Conservation (phyloP, 1,140 invertebrate species). For the Cataglyphis hispanica region DNA sequence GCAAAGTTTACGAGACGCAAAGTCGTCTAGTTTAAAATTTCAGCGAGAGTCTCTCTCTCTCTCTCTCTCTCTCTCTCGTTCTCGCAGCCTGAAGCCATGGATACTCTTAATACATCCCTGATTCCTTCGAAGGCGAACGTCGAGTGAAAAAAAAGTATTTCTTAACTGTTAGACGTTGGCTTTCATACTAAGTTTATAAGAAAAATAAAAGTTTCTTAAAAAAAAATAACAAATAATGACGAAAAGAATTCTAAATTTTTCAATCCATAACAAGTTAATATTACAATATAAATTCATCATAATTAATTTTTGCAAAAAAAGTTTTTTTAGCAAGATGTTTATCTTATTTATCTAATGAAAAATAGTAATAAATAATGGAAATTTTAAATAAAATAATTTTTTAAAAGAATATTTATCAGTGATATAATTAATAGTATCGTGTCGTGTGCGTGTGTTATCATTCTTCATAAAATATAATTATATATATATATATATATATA, state of each 20-base stretch:
- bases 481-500: no score
- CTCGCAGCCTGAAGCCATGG: slow-evolving; percentile 52
- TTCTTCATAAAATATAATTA: not conserved
- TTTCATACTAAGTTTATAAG: slow-evolving; percentile 43
- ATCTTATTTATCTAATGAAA: not conserved
- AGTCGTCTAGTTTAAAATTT: slow-evolving; percentile 64
- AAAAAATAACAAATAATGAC: not conserved
- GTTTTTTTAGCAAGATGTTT: not conserved
- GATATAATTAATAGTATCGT: not conserved
- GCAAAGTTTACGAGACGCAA: slow-evolving; percentile 58
- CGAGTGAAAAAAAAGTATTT: slow-evolving; percentile 49
- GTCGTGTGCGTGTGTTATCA: no score
- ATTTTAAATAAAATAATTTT: not conserved
- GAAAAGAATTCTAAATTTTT: slow-evolving; percentile 31
- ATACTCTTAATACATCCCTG: slow-evolving; percentile 59
- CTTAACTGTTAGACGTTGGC: slow-evolving; percentile 53
- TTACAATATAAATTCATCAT: slow-evolving; percentile 1
- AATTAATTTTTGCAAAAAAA: not conserved
- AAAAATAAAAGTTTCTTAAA: slow-evolving; percentile 50
- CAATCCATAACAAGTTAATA: not conserved
- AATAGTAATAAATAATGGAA: not conserved
- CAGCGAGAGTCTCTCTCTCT: slow-evolving; percentile 51
- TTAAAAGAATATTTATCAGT: not conserved
- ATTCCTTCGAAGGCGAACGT: slow-evolving; percentile 38
- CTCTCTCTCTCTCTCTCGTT: no score